Base-by-base conservation (phyloP, 92 coral and sea anemone species). In the Pocillopora grandis region DNA sequence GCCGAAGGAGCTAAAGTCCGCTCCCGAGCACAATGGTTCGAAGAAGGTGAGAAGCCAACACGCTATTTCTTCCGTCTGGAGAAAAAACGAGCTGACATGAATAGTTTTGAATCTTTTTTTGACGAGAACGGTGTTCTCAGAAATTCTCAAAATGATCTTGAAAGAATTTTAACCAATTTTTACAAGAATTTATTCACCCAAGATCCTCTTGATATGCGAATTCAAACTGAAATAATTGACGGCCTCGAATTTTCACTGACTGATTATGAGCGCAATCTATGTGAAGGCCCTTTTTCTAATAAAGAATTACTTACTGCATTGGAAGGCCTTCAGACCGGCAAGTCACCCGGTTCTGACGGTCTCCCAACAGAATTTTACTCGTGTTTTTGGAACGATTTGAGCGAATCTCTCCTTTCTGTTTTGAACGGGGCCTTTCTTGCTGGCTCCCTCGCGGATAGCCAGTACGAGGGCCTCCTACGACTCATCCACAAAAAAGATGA, bases 21-120 rank as follows among this genome's bases (percentile, higher is more conserved):
- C 27, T 27, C 27, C 27, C 27, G 27, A 27, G 27, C 27, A 27
- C 37, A 72, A 19, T 71, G 86, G 86, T 2, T 72, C 0, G 86
- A 81, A 17, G 79, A 81, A 10, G 86, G 86, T 13, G 79, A 81
- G 14, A 78, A 78, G 12, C 73, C 73, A 1, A 78, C 82, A 10
- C 73, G 74, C 1, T 78, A 10, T 17, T 78, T 78, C 15, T 78
- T 78, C 21, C 82, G 73, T 0, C 60, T 42, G 1, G 82, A 78
- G 9, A 42, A 48, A 9, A 37, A 65, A 48, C 11, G 82, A 3
- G 82, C 82, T 1, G 82, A 12, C n/a, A 65, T 63, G 52, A 78
- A 65, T 15, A 18, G 10, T 48, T 78, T 78, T 20, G 72, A 19
- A 0, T 63, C 61, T 21, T 20, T 78, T 10, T 78, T 10, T n/a